Evolutionary conservation across 2,797 vertebrate species (phyloP).

Genomic region (Mus caroli): DNA sequence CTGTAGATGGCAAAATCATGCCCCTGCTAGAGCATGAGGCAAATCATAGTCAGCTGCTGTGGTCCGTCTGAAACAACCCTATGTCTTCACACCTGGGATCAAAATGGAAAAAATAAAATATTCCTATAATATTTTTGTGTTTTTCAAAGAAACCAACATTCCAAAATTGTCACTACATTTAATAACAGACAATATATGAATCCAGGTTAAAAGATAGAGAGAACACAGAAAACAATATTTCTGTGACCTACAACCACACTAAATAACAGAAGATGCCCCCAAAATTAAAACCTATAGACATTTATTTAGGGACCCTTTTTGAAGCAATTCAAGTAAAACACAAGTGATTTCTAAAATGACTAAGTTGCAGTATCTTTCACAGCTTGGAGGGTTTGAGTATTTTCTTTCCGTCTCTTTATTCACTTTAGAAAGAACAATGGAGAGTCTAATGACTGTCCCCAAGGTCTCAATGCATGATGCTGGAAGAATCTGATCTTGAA

Average conservation of each 20-base stretch:
- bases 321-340: background rate
- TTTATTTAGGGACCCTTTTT: background rate
- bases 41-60: no score
- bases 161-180: no score
- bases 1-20: no score
- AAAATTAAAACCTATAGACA: background rate
- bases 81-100: no score
- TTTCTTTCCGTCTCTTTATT: background rate
- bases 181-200: background rate
- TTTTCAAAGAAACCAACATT: no score
- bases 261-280: background rate
- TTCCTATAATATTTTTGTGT: no score
- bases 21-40: no score
- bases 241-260: background rate
- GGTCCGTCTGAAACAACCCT: no score
- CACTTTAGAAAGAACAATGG: background rate
- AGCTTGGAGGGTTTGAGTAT: background rate
- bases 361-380: background rate
- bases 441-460: background rate
- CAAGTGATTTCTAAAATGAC: conserved; percentile 5
- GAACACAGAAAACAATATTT: background rate
- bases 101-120: no score
- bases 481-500: background rate
- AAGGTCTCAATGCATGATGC: background rate
- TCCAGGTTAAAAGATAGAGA: no score